Percentiles rank a stretch among this genome's conserved stretches.
Conservation (phyloP, 2,797 vertebrate species). For the Percopsis omiscomaycus region DNA sequence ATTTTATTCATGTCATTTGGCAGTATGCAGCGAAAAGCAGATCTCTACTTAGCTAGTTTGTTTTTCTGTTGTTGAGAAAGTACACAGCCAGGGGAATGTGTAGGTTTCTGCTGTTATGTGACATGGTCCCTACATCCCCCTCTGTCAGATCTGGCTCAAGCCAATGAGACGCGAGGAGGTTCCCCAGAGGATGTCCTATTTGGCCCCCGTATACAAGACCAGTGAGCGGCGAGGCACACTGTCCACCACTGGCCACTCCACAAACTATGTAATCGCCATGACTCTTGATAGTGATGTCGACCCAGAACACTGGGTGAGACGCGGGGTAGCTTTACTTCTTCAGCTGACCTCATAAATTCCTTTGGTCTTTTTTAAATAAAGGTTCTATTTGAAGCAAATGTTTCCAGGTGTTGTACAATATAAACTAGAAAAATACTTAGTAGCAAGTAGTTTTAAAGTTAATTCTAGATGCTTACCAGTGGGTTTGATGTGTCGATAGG, state of each 20-base stretch:
- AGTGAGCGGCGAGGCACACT: slow-evolving; percentile 85
- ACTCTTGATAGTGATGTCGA: slow-evolving; percentile 77
- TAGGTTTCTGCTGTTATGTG: too few relatives aligned
- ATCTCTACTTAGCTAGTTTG: too few relatives aligned
- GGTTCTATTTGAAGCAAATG: too few relatives aligned
- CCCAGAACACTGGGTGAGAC: slow-evolving; percentile 83
- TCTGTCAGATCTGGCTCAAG: slow-evolving; percentile 86
- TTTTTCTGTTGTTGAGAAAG: not conserved
- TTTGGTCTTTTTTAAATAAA: not conserved
- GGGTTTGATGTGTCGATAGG: too few relatives aligned
- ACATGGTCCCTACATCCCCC: not conserved
- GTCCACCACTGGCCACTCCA: slow-evolving; percentile 88
- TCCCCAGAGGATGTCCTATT: slow-evolving; percentile 75
- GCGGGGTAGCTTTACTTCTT: slow-evolving; percentile 84
- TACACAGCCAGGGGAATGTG: too few relatives aligned
- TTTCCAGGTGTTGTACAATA: too few relatives aligned
- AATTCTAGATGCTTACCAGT: too few relatives aligned
- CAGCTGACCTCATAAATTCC: slow-evolving; percentile 80
- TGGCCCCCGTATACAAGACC: slow-evolving; percentile 86
- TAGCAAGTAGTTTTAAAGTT: too few relatives aligned
- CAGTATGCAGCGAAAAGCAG: too few relatives aligned
- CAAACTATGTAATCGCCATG: slow-evolving; percentile 85
- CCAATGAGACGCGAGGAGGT: slow-evolving; percentile 80
- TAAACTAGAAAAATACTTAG: too few relatives aligned
- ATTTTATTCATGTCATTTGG: too few relatives aligned